phyloP scores from a whole-genome alignment of 2,888 invertebrate genomes.

The Auanema sp. region DNA sequence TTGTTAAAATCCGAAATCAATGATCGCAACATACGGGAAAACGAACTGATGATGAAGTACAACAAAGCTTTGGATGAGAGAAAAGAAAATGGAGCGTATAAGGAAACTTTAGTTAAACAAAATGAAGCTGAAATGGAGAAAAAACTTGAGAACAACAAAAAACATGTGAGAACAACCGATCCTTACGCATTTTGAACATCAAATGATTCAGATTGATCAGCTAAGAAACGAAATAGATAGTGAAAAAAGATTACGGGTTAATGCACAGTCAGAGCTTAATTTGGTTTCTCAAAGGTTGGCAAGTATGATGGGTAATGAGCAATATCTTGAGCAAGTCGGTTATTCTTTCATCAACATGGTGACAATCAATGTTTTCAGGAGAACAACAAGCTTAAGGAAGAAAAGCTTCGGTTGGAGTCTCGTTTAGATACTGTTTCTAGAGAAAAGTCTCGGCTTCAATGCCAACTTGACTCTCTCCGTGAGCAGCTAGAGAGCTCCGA shows the following conservation, averaged over 20 bases:
- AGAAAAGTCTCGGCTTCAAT: conserved; percentile 14
- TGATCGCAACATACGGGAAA: conserved; percentile 19
- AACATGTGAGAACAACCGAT: conserved; percentile 15
- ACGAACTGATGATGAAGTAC: conserved; percentile 74
- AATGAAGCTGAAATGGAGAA: conserved; percentile 77
- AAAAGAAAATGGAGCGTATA: conserved; percentile 41
- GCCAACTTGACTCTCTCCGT: conserved; percentile 7
- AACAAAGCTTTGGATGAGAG: conserved; percentile 72
- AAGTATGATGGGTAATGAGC: conserved; percentile 29
- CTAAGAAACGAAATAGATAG: conserved; percentile 27
- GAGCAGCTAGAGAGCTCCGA: conserved; percentile 6
- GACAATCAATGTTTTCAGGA: no score
- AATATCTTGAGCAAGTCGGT: conserved; percentile 29
- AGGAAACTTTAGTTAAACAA: conserved; percentile 25
- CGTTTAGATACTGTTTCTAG: conserved; percentile 8
- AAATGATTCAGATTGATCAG: conserved; percentile 31
- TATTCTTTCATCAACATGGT: no score
- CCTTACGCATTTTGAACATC: conserved; percentile 13
- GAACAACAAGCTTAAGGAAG: conserved; percentile 13
- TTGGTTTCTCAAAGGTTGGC: conserved; percentile 28
- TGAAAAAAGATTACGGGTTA: conserved; percentile 29
- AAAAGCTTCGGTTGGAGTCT: conserved; percentile 20
- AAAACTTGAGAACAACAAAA: conserved; percentile 73
- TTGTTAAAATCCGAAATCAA: conserved; percentile 1
- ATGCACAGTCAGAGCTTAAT: conserved; percentile 32